phyloP scores from a whole-genome alignment of 2,888 invertebrate species.

The Frankliniella intonsa region DNA sequence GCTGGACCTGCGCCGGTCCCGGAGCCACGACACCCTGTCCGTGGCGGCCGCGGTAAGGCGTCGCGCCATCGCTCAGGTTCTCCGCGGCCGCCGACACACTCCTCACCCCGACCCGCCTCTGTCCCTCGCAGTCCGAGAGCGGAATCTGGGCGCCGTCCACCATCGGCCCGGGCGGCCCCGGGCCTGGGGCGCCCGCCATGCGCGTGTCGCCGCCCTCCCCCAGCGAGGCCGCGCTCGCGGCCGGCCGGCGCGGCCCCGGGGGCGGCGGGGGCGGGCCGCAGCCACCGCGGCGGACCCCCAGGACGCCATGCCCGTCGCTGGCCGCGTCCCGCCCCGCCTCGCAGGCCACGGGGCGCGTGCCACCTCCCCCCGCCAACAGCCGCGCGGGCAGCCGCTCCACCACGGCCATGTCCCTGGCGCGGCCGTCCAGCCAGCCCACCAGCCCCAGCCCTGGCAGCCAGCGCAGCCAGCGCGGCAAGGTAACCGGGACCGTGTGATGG shows the following conservation, averaged over 20 bases:
- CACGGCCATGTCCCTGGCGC: neutral
- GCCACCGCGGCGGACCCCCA: slow-evolving; percentile 49
- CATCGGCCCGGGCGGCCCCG: neutral
- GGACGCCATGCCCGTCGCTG: slow-evolving; percentile 48
- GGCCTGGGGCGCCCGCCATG: neutral
- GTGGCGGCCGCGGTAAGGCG: slow-evolving; percentile 11
- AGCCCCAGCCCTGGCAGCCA: neutral
- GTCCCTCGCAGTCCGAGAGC: slow-evolving; percentile 9
- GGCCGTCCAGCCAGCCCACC: slow-evolving; percentile 6
- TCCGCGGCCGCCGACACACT: too few relatives aligned
- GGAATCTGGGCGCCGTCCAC: neutral
- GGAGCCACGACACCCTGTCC: slow-evolving; percentile 55
- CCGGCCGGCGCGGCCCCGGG: slow-evolving; percentile 45
- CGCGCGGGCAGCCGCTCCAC: neutral
- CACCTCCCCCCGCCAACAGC: slow-evolving; percentile 45
- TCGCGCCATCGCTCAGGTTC: neutral
- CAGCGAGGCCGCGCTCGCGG: neutral
- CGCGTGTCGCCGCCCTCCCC: neutral
- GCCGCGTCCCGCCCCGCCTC: slow-evolving; percentile 37
- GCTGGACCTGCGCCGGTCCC: slow-evolving; percentile 63
- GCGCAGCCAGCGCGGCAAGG: neutral
- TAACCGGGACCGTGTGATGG: neutral
- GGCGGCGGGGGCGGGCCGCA: slow-evolving; percentile 49
- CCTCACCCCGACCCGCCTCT: neutral
- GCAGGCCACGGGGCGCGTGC: slow-evolving; percentile 48